Base-by-base conservation (phyloP, 2,113 vertebrate species). In the Mesembrinibis cayennensis region DNA sequence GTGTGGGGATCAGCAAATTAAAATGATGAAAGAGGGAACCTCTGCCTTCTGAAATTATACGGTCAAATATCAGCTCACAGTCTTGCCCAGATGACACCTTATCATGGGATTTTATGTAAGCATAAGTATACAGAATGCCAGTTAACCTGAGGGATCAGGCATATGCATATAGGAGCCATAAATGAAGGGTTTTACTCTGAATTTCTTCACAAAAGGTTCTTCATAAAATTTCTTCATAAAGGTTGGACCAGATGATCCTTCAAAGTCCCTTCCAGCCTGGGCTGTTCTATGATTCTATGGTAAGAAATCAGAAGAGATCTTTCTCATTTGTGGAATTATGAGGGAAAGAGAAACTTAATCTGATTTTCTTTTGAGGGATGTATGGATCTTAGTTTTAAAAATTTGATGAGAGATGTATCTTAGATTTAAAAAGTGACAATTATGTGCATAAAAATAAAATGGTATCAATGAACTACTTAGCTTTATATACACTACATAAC, bases 341-440 rank as follows among this genome's bases (percentile, higher is more conserved):
- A 90, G 77, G 91, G 55, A 92, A 76, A 91, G 20, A 40, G 49
- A 92, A 52, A 63, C 11, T 42, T 65, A 61, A 95, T 65, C 52
- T 67, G 27, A 70, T 95, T 25, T 72, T 58, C 87, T 86, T 69
- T 77, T 7, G 7, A 10, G 32, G 26, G 27, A 79, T 79, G 58
- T 81, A 81, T 70, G 55, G 74, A 81, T 78, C 69, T 92, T 76
- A 52, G 69, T 93, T 89, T 93, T 86, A 83, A 97, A 97, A 74
- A 36, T 19, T 21, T 78, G 14, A 44, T 52, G 78, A 92, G 59
- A 82, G 66, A 47, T 52, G 40, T 50, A 87, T 90, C 86, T 90
- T 82, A 45, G 85, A 52, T 94, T 84, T 96, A 58, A 91, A 96
- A 96, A 56, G 26, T 90, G 55, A 76, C n/a, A 84, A 78, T 87